Percentiles rank a stretch among this genome's conserved stretches.
phyloP scores from a whole-genome alignment of 2,888 invertebrate species.

The Pycnomerus fuliginosus region DNA sequence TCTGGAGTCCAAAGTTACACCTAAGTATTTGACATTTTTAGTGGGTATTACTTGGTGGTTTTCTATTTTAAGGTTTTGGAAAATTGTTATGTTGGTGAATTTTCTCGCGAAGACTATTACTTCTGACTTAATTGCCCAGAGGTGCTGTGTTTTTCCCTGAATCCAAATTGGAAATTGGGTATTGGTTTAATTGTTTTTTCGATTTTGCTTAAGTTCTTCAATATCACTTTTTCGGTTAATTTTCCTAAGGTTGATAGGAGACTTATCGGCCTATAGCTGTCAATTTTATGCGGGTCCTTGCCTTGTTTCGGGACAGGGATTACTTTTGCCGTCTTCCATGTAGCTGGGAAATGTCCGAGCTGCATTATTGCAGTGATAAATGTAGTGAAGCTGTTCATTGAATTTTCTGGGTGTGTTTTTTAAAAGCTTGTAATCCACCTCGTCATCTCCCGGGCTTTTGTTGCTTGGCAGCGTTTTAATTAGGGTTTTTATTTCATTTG shows the following conservation, averaged over 20 bases:
- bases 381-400: constrained; percentile 1
- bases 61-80: not conserved
- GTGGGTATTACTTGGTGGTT: not conserved
- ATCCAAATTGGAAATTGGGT: no score
- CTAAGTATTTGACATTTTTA: constrained; percentile 18
- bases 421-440: not conserved
- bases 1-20: constrained; percentile 13
- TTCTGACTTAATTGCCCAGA: not conserved
- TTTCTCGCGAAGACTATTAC: not conserved
- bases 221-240: no score
- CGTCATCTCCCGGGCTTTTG: not conserved
- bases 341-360: constrained; percentile 3
- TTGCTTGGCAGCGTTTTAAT: not conserved
- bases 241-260: no score
- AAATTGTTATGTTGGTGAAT: not conserved
- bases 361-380: constrained; percentile 1
- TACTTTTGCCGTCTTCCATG: constrained; percentile 2
- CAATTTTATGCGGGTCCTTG: not conserved
- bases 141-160: no score
- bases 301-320: constrained; percentile 1
- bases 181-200: no score
- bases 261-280: constrained; percentile 9
- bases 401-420: not conserved
- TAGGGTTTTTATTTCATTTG: not conserved
- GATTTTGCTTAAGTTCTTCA: no score